Conservation (phyloP, 2,888 invertebrate genomes). For the Caenorhabditis sp. region DNA sequence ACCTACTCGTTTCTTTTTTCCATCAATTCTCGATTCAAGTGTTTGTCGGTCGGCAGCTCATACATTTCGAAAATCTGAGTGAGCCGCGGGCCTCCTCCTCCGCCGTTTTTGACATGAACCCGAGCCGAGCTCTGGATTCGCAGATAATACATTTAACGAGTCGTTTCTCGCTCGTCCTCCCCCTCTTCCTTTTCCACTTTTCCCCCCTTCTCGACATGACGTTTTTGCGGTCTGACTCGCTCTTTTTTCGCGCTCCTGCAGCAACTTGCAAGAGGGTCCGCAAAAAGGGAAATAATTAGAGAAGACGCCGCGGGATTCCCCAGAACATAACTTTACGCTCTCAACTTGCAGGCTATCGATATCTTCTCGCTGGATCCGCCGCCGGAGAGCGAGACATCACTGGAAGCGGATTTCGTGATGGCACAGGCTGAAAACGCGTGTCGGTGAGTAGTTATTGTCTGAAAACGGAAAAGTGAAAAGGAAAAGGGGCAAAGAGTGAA, state of each 20-base stretch:
- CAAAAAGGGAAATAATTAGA: constrained; percentile 33
- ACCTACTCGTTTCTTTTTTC: constrained; percentile 26
- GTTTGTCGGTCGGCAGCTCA: constrained; percentile 17
- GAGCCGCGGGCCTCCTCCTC: not conserved
- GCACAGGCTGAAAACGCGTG: constrained; percentile 65
- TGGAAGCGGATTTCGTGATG: constrained; percentile 64
- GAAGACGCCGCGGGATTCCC: constrained; percentile 15
- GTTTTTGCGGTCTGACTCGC: constrained; percentile 38
- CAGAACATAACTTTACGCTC: too few relatives aligned
- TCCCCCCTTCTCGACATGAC: constrained; percentile 42
- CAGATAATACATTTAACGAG: constrained; percentile 54
- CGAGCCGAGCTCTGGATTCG: constrained; percentile 3
- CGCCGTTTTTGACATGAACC: constrained; percentile 36
- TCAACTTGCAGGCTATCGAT: constrained; percentile 63
- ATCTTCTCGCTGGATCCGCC: constrained; percentile 61
- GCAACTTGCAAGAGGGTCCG: not conserved
- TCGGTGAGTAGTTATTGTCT: constrained; percentile 38
- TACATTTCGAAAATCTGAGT: constrained; percentile 46
- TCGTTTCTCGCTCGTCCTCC: constrained; percentile 13
- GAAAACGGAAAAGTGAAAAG: not conserved
- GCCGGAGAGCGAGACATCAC: constrained; percentile 59
- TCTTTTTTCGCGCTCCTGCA: constrained; percentile 43
- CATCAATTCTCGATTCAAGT: constrained; percentile 45
- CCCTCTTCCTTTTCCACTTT: constrained; percentile 3
- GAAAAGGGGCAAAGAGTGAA: not conserved